Percentiles rank a stretch among this genome's conserved stretches.
Evolutionary conservation across 2,888 invertebrate genomes (phyloP).

Genomic region (Mythimna ferrago): DNA sequence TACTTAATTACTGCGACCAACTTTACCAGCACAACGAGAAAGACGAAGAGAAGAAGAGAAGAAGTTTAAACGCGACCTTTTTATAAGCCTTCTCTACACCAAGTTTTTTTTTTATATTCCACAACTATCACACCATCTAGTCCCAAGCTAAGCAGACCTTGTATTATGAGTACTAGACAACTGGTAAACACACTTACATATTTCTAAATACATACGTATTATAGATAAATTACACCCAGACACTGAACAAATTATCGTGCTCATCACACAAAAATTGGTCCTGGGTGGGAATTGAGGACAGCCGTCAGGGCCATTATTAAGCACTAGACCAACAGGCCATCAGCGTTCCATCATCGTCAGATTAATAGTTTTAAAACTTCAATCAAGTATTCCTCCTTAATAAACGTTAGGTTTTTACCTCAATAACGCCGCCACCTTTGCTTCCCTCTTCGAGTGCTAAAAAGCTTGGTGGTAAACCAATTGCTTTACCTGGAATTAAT

Average conservation of each 20-base stretch:
- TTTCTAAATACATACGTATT: too few species aligned
- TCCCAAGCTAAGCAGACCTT: too few species aligned
- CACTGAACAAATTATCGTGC: too few species aligned
- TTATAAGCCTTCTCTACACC: background rate
- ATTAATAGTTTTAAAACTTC: background rate
- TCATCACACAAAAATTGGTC: too few species aligned
- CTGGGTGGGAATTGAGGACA: too few species aligned
- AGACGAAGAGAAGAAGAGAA: too few species aligned
- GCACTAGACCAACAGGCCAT: background rate
- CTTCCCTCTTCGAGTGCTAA: slow-evolving; percentile 95
- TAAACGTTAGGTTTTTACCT: slow-evolving; percentile 90
- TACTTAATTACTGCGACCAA: background rate
- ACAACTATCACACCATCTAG: too few species aligned
- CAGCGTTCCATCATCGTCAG: background rate
- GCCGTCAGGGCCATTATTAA: too few species aligned
- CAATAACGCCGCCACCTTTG: slow-evolving; percentile 98
- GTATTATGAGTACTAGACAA: too few species aligned
- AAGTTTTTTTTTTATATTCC: background rate
- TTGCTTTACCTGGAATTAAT: slow-evolving; percentile 93
- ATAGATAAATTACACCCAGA: too few species aligned
- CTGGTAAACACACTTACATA: too few species aligned
- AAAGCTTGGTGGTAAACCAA: slow-evolving; percentile 97
- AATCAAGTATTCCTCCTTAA: background rate
- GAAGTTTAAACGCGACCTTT: background rate
- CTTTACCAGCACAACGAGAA: background rate